Evolutionary conservation across 2,888 invertebrate species (phyloP), one percentile per base, ranked within the genome.

Genomic region (Ephialtes manifestator): DNA sequence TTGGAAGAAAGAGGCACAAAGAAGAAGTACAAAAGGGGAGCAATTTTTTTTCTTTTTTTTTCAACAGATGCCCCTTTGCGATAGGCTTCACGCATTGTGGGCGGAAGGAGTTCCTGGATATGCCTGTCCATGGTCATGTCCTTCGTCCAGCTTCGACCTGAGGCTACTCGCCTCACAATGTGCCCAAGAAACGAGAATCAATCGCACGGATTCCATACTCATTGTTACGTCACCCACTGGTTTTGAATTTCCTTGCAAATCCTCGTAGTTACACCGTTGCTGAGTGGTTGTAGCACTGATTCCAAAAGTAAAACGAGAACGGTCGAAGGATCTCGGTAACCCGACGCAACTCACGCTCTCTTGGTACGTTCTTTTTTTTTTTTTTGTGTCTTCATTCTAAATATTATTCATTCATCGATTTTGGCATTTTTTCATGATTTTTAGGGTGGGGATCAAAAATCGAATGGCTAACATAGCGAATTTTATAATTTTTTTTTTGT

Each of bases 251-350:
- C 92, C 90, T 91, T 90, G 90, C 86, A 86, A 92, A 91, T 90
- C 89, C 90, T 86, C 77, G 87, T 78, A 84, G 85, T 86, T 83
- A 72, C 80, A 78, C 77, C 83, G 53, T 58, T 79, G 86, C 55
- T 13, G 13, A 51, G 7, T 5, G 20, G 15, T 46, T 20, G 84
- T 85, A 60, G 81, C 81, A 84, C 81, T 89, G 89, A 89, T 90
- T 89, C 88, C 84, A 87, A 87, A 92, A 90, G 92, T 93, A 93
- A 93, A 89, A 90, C 91, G 92, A 93, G 92, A 92, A 91, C 92
- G 92, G 91, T 90, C 90, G 77, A 67, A 78, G 48, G 72, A 74
- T 85, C 81, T 83, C 71, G 24, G 80, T 85, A 85, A 81, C 81
- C 48, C 65, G 81, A 79, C 58, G 43, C 77, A 39, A 75, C 51